Percentiles rank a stretch among this genome's conserved stretches.
Evolutionary conservation across 2,113 vertebrate genomes (phyloP).

Genomic region (Gymnocephalus cernua): DNA sequence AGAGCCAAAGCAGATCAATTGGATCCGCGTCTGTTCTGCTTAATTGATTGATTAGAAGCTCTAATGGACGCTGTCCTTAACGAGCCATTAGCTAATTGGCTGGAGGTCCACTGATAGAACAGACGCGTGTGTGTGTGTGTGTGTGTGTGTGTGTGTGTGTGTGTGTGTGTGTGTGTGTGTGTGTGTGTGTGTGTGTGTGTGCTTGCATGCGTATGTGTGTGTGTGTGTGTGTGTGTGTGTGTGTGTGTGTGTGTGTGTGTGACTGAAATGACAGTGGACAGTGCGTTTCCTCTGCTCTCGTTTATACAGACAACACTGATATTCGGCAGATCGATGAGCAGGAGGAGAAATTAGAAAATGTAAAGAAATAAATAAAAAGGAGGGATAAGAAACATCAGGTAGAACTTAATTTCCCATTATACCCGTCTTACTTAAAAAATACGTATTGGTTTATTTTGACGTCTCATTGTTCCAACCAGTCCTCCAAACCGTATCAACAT

Average conservation of each 20-base stretch:
- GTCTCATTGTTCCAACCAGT: too few species aligned
- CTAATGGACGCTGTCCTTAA: slow-evolving; percentile 63
- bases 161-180: slow-evolving; percentile 2
- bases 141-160: slow-evolving; percentile 40
- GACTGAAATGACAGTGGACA: too few species aligned
- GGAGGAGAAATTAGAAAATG: neutral
- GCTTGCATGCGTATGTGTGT: too few species aligned
- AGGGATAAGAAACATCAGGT: neutral
- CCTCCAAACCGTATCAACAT: too few species aligned
- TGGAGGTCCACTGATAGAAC: neutral
- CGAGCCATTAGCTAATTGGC: slow-evolving; percentile 76
- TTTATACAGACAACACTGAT: too few species aligned
- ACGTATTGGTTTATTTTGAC: too few species aligned
- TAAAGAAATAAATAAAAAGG: neutral
- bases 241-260: too few species aligned
- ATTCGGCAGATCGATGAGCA: slow-evolving; percentile 25
- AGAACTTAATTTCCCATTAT: too few species aligned
- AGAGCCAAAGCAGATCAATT: slow-evolving; percentile 55
- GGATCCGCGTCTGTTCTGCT: slow-evolving; percentile 54
- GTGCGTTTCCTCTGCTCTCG: too few species aligned
- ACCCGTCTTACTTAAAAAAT: too few species aligned
- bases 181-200: slow-evolving; percentile 10
- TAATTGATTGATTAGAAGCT: slow-evolving; percentile 71
- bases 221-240: too few species aligned
- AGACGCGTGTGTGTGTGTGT: neutral